These are phyloP conservation scores for Spea bombifrons DNA, from an alignment of 2,113 vertebrate genomes.

Conservation along the genomic window DNA sequence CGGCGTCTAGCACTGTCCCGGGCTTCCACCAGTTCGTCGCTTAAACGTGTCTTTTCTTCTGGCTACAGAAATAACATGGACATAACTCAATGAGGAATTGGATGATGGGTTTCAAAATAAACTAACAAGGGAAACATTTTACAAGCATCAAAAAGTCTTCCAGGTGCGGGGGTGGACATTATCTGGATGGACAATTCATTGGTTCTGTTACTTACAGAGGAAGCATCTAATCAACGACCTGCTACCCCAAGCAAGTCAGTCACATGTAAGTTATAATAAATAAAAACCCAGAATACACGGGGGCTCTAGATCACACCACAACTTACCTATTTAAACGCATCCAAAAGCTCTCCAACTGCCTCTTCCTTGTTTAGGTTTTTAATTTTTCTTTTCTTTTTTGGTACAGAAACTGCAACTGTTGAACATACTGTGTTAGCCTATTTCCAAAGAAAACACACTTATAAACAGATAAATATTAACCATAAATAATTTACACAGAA, in stretches of 20 bases:
- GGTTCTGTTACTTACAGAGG: constrained; percentile 66
- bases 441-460: too few relatives aligned
- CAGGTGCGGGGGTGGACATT: too few relatives aligned
- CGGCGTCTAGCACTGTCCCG: constrained; percentile 86
- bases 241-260: not conserved
- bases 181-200: too few relatives aligned
- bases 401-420: constrained; percentile 83
- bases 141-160: too few relatives aligned
- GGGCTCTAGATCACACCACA: not conserved
- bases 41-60: constrained; percentile 83
- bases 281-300: not conserved
- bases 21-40: constrained; percentile 79
- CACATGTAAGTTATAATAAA: constrained; percentile 50
- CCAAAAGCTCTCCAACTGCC: constrained; percentile 86
- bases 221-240: constrained; percentile 73
- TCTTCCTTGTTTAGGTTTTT: constrained; percentile 96
- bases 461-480: too few relatives aligned
- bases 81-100: not conserved
- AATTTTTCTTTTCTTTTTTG: constrained; percentile 95
- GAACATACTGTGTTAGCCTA: too few relatives aligned
- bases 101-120: too few relatives aligned
- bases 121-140: too few relatives aligned
- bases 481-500: too few relatives aligned
- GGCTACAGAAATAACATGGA: constrained; percentile 60
- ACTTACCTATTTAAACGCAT: constrained; percentile 95